Conservation (phyloP, 2,797 vertebrate genomes). For the Coluber constrictor region DNA sequence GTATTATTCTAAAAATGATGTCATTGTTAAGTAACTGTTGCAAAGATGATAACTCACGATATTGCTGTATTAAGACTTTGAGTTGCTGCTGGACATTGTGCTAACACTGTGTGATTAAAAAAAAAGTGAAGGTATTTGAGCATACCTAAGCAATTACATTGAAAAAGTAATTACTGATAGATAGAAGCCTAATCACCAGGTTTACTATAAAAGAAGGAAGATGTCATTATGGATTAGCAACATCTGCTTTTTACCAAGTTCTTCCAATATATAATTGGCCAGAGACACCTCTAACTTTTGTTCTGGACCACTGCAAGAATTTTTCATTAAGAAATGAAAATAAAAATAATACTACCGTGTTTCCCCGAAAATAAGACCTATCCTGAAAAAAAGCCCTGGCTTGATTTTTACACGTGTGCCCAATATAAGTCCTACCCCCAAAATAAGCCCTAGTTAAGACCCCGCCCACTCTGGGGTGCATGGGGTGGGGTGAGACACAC, state of each 20-base stretch:
- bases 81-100: background rate
- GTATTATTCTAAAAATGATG: background rate
- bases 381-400: no score
- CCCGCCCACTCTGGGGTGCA: no score
- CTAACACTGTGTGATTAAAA: slow-evolving; percentile 26
- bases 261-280: slow-evolving; percentile 42
- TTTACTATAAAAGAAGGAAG: slow-evolving; percentile 36
- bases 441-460: no score
- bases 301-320: slow-evolving; percentile 37
- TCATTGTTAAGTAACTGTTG: background rate
- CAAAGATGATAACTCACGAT: background rate
- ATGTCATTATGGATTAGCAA: slow-evolving; percentile 51
- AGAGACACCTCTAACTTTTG: slow-evolving; percentile 40
- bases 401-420: no score
- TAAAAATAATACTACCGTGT: no score
- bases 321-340: slow-evolving; percentile 49
- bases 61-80: background rate
- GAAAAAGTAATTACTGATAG: slow-evolving; percentile 8
- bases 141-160: slow-evolving; percentile 23
- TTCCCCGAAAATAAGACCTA: no score
- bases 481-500: no score
- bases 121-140: slow-evolving; percentile 13
- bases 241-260: slow-evolving; percentile 39
- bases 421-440: no score
- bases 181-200: background rate